Percentiles rank a stretch among this genome's conserved stretches.
phyloP scores from a whole-genome alignment of 1,140 invertebrate species.

The Apis laboriosa region DNA sequence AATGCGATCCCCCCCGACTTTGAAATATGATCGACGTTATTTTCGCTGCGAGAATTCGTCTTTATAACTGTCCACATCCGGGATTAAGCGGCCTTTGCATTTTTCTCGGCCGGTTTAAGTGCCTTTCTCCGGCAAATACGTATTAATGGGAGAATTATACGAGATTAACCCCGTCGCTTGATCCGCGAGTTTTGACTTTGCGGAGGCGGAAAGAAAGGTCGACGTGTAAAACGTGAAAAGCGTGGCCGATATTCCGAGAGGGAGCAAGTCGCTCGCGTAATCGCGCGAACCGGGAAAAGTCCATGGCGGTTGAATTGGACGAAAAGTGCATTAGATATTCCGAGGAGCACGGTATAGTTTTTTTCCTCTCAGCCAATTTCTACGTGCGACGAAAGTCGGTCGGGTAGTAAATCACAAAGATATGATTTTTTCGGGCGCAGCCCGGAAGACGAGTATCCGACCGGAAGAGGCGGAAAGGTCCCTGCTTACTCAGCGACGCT shows the following conservation, averaged over 20 bases:
- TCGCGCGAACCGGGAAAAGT: conserved; percentile 39
- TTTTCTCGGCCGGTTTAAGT: conserved; percentile 8
- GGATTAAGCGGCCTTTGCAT: not conserved
- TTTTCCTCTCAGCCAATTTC: conserved; percentile 38
- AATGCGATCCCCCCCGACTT: not conserved
- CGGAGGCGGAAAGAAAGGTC: too few relatives aligned
- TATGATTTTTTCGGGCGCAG: conserved; percentile 61
- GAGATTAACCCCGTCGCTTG: not conserved
- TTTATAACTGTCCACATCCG: not conserved
- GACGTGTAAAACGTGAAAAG: not conserved
- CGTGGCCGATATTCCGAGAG: too few relatives aligned
- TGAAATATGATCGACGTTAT: conserved; percentile 1
- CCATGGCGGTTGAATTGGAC: not conserved
- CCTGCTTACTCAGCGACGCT: conserved; percentile 61
- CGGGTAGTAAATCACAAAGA: conserved; percentile 65
- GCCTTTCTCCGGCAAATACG: conserved; percentile 16
- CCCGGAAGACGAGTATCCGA: conserved; percentile 64
- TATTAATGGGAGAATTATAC: conserved; percentile 44
- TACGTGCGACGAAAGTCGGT: conserved; percentile 54
- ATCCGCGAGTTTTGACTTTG: not conserved
- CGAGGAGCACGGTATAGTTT: conserved; percentile 17
- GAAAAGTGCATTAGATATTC: conserved; percentile 45
- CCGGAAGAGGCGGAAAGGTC: conserved; percentile 58
- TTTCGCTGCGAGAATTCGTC: not conserved
- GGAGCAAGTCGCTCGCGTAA: conserved; percentile 31